Evolutionary conservation across 1,140 invertebrate species (phyloP).

Genomic region (Eufriesea mexicana): DNA sequence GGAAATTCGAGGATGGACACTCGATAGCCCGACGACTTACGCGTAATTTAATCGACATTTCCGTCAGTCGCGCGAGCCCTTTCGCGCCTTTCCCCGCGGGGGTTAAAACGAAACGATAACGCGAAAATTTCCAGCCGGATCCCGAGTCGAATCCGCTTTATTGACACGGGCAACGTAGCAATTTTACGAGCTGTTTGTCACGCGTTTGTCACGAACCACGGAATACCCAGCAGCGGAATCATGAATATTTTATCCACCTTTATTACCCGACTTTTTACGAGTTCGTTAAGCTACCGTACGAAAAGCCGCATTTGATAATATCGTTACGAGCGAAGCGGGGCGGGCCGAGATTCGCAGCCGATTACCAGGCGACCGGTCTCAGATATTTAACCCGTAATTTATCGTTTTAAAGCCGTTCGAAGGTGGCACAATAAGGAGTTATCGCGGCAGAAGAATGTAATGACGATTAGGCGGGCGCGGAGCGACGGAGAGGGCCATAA

Average conservation of each 20-base stretch:
- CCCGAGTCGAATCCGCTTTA: conserved; percentile 4
- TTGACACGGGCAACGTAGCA: neutral
- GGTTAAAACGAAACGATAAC: neutral
- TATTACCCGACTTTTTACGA: conserved; percentile 20
- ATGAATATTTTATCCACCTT: conserved; percentile 43
- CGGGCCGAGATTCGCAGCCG: neutral
- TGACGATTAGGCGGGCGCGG: neutral
- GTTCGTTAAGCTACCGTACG: conserved; percentile 31
- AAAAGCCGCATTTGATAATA: neutral
- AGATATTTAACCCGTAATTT: conserved; percentile 49
- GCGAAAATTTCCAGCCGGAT: neutral
- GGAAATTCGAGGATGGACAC: no score
- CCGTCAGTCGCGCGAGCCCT: neutral
- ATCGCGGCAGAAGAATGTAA: conserved; percentile 14
- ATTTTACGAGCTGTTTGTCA: neutral
- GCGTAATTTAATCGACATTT: conserved; percentile 24
- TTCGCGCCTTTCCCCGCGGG: neutral
- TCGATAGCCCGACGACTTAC: neutral
- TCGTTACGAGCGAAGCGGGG: neutral
- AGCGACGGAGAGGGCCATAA: neutral
- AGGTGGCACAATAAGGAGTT: conserved; percentile 8
- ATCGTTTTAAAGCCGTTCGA: conserved; percentile 3
- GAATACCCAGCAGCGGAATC: neutral
- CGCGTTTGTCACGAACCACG: neutral
- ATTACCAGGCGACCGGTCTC: conserved; percentile 3